A percentile compares a stretch with the other conserved stretches of the same genome.
phyloP scores from a whole-genome alignment of 2,797 vertebrate species.

The Nasua narica region DNA sequence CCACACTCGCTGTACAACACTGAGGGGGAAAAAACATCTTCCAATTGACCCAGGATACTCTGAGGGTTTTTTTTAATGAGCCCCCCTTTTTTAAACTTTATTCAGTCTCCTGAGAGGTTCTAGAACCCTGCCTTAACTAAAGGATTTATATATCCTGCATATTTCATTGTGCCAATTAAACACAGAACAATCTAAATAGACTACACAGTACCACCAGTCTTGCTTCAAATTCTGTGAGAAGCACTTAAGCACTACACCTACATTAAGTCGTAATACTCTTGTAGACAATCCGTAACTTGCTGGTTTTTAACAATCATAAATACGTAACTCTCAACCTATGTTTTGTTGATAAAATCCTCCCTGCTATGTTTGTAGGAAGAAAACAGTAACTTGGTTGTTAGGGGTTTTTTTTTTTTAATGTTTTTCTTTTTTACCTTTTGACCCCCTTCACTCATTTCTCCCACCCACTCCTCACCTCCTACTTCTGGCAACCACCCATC shows the following conservation, averaged over 20 bases:
- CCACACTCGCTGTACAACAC: background rate
- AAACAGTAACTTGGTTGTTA: background rate
- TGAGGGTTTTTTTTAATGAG: background rate
- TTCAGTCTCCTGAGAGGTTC: constrained; percentile 42
- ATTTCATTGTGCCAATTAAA: constrained; percentile 72
- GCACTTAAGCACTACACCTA: constrained; percentile 40
- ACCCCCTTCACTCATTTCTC: background rate
- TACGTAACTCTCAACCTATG: background rate
- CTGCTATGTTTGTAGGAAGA: background rate
- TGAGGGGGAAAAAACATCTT: background rate
- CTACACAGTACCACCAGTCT: constrained; percentile 77
- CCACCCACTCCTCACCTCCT: background rate
- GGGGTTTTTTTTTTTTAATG: background rate
- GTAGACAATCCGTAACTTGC: constrained; percentile 52
- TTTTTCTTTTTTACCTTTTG: background rate
- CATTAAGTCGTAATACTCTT: constrained; percentile 43
- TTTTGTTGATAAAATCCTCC: background rate
- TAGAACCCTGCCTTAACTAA: background rate
- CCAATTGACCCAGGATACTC: background rate
- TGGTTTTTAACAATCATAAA: background rate
- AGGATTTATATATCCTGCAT: constrained; percentile 72
- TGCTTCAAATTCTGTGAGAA: constrained; percentile 76
- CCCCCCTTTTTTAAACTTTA: background rate
- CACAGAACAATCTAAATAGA: constrained; percentile 71
- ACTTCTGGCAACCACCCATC: background rate